These are phyloP conservation scores for Chlorodrepanis virens DNA, from an alignment of 2,113 vertebrate genomes.

Conservation along the genomic window DNA sequence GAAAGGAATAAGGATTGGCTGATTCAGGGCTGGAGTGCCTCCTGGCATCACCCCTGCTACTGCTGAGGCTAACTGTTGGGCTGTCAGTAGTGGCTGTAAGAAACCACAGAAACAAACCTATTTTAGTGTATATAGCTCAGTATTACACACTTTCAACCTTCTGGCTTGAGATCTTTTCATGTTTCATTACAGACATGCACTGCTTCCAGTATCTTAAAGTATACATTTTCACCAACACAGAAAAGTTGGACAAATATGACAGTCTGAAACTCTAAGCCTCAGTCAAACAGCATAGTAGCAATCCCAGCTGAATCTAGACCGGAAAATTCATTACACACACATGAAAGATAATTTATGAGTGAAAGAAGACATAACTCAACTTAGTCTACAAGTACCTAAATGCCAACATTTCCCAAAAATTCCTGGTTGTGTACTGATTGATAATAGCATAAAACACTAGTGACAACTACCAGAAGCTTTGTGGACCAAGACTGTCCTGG, in stretches of 20 bases:
- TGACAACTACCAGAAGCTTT: neutral
- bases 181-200: neutral
- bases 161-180: neutral
- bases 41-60: constrained; percentile 95
- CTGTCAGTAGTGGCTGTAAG: constrained; percentile 90
- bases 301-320: neutral
- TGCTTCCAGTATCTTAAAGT: neutral
- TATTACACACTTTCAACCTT: neutral
- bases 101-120: constrained; percentile 31
- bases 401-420: neutral
- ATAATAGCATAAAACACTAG: neutral
- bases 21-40: constrained; percentile 88
- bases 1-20: constrained; percentile 98
- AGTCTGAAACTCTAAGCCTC: neutral
- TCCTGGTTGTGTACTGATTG: neutral
- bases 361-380: neutral
- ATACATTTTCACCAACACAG: neutral
- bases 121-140: neutral
- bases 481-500: neutral
- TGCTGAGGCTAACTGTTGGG: constrained; percentile 93
- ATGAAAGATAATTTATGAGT: neutral
- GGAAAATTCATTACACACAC: neutral
- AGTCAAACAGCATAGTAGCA: neutral
- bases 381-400: neutral
- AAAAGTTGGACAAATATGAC: neutral